phyloP scores from a whole-genome alignment of 2,113 vertebrate species.

The Tragelaphus strepsiceros region DNA sequence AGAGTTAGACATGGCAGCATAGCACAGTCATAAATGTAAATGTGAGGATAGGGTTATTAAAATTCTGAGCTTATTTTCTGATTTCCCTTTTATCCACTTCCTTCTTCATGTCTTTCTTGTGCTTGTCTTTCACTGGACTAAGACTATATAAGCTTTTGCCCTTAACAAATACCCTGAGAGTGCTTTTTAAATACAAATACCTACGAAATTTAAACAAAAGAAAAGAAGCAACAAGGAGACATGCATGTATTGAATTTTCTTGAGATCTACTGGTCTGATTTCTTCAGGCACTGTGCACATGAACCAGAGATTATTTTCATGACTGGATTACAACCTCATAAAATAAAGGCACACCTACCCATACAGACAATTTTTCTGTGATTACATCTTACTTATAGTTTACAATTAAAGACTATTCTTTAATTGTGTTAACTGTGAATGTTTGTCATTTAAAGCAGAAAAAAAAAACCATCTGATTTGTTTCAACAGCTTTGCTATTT shows the following conservation, averaged over 20 bases:
- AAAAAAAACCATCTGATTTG: background rate
- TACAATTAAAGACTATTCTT: background rate
- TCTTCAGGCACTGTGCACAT: background rate
- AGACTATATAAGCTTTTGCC: background rate
- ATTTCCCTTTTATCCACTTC: background rate
- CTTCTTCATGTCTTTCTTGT: background rate
- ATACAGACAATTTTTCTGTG: background rate
- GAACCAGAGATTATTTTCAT: background rate
- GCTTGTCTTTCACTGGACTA: background rate
- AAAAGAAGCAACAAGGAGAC: background rate
- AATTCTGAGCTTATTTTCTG: background rate
- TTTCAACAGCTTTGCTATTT: conserved; percentile 44
- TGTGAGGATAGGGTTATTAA: background rate
- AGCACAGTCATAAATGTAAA: background rate
- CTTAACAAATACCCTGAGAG: background rate
- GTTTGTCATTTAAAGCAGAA: conserved; percentile 13
- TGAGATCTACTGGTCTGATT: background rate
- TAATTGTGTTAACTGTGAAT: background rate
- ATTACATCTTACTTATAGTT: background rate
- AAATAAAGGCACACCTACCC: background rate
- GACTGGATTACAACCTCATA: background rate
- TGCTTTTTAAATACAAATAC: conserved; percentile 30
- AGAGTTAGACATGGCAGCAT: background rate
- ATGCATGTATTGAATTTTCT: background rate
- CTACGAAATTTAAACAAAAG: conserved; percentile 23